Evolutionary conservation across 2,797 vertebrate species (phyloP), one percentile per base, ranked within the genome.

Genomic region (Bovichtus diacanthus): DNA sequence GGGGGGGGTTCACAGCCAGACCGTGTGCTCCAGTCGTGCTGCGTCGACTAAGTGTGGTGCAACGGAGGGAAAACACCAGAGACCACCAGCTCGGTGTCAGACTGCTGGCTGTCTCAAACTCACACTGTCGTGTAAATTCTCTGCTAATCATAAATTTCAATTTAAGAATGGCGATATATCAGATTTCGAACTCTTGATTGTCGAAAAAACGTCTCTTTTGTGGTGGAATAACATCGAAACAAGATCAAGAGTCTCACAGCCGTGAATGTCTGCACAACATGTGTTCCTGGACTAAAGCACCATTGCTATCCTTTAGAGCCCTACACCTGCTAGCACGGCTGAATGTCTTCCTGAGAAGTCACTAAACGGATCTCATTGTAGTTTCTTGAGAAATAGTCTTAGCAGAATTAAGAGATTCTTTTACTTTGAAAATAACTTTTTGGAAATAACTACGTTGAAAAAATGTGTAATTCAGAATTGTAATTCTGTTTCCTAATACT

Each of bases 1-100:
- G n/a, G n/a, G 25, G 19, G 19, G 56, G 38, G 69, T 75, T 86
- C 58, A 64, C 60, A 67, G 66, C 46, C 67, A 61, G 49, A 62
- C 67, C 51, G 29, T 46, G 7, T 19, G n/a, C 54, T 65, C 34
- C 29, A 31, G 56, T 46, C 43, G 31, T 13, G 23, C 60, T 81
- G 80, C 49, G 12, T 53, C 1, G 2, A 51, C 49, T 43, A 31
- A 51, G 44, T 50, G 31, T 65, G 62, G 38, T 62, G 55, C 78
- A 75, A 53, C 31, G 27, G 16, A 54, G 15, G 41, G 36, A 66
- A 83, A 80, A 81, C 25, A 62, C 51, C 19, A 10, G 31, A 72
- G 50, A 63, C 16, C 51, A 21, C 58, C 38, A 56, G 29, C 27
- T 44, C 5, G 27, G n/a, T 39, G 9, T 58, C 50, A 51, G 56